A percentile compares a stretch with the other conserved stretches of the same genome.
Evolutionary conservation across 2,797 vertebrate species (phyloP).

Genomic region (Eulemur albifrons): DNA sequence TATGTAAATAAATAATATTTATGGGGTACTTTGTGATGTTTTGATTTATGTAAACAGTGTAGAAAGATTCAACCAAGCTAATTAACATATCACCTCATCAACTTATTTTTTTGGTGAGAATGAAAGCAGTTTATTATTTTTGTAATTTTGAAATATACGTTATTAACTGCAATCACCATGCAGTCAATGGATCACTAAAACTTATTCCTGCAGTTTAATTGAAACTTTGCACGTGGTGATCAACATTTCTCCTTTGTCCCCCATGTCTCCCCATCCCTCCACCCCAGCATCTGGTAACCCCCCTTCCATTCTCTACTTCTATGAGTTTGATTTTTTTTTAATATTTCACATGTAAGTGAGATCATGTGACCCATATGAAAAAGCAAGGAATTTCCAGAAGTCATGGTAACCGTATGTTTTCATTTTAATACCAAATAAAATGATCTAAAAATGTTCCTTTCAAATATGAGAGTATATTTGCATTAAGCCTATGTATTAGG

Average conservation of each 20-base stretch:
- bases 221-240: neutral
- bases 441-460: neutral
- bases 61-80: neutral
- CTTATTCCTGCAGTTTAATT: neutral
- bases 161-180: neutral
- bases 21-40: neutral
- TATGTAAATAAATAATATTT: neutral
- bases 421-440: slow-evolving; percentile 59
- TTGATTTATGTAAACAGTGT: neutral
- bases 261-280: rapidly evolving
- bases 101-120: neutral
- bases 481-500: slow-evolving; percentile 51
- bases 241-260: neutral
- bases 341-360: neutral
- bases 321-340: neutral
- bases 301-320: neutral
- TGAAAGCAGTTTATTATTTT: neutral
- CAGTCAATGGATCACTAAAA: neutral
- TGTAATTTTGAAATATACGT: neutral
- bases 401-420: slow-evolving; percentile 67
- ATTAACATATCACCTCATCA: neutral
- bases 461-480: slow-evolving; percentile 67
- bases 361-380: slow-evolving; percentile 45
- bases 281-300: neutral
- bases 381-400: slow-evolving; percentile 44